phyloP scores from a whole-genome alignment of 2,888 invertebrate species.

The Trachelus tabidus region DNA sequence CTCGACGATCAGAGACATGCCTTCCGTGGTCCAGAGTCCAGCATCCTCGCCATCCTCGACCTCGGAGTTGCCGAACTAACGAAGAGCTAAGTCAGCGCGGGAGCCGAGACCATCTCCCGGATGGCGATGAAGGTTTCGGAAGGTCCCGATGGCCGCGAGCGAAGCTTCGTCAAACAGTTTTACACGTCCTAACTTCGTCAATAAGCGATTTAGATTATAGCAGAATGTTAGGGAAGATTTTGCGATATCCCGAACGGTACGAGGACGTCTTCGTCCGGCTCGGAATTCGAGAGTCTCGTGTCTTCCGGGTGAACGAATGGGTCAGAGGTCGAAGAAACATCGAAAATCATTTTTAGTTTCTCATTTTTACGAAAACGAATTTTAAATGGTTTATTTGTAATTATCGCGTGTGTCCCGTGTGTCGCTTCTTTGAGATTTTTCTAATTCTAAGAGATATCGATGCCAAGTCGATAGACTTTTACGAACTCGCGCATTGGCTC shows the following conservation, averaged over 20 bases:
- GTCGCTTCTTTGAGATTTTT: constrained; percentile 1
- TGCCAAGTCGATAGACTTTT: too few relatives aligned
- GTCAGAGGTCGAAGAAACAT: background rate
- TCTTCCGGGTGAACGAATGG: background rate
- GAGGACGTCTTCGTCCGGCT: too few relatives aligned
- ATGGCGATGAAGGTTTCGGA: background rate
- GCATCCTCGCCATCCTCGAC: constrained; percentile 53
- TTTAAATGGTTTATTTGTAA: background rate
- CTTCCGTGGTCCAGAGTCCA: constrained; percentile 38
- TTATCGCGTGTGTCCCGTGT: background rate
- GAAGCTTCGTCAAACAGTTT: constrained; percentile 16
- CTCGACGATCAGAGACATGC: constrained; percentile 35
- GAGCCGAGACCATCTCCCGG: background rate
- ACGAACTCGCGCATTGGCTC: too few relatives aligned
- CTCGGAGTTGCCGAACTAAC: constrained; percentile 52
- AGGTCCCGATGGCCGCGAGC: background rate
- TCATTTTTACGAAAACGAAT: background rate
- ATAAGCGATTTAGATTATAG: constrained; percentile 42
- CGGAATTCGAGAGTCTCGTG: too few relatives aligned
- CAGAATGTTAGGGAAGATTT: constrained; percentile 4
- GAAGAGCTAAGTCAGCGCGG: constrained; percentile 12
- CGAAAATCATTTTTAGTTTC: background rate
- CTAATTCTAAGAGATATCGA: constrained; percentile 5
- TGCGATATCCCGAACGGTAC: background rate
- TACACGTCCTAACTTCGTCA: constrained; percentile 56